phyloP scores from a whole-genome alignment of 1,140 invertebrate species.

The Trialeurodes vaporariorum region DNA sequence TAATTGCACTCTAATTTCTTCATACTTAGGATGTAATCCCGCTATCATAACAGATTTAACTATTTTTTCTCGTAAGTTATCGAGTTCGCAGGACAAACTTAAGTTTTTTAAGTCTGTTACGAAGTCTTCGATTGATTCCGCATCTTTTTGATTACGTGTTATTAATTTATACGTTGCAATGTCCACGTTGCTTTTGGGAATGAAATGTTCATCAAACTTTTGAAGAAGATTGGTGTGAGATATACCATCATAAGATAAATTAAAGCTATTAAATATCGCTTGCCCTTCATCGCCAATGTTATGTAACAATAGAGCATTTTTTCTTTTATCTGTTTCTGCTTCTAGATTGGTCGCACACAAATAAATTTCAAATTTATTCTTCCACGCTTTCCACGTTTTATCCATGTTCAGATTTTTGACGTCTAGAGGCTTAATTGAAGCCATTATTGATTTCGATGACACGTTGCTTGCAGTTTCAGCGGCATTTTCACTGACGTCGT shows the following conservation, averaged over 20 bases:
- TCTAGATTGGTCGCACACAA: background rate
- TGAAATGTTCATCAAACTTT: constrained; percentile 7
- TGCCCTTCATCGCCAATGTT: constrained; percentile 1
- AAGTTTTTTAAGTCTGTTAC: constrained; percentile 1
- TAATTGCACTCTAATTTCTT: background rate
- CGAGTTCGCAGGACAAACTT: background rate
- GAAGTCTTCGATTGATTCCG: background rate
- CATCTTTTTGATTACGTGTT: background rate
- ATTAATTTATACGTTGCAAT: background rate
- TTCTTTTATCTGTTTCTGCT: constrained; percentile 3
- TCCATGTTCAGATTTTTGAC: constrained; percentile 1
- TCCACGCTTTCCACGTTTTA: background rate
- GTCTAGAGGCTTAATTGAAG: background rate
- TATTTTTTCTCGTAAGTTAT: background rate
- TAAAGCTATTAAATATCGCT: background rate
- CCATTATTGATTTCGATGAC: too few species aligned
- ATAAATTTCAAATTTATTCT: constrained; percentile 8
- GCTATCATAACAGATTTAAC: background rate
- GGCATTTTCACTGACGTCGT: too few species aligned
- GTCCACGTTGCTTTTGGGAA: background rate
- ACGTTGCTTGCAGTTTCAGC: too few species aligned
- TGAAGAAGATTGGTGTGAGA: background rate
- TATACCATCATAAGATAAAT: background rate
- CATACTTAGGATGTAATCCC: background rate
- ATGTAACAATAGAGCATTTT: background rate